These are phyloP conservation scores for Liparis tanakae DNA, from an alignment of 2,797 vertebrate species.

Conservation along the genomic window DNA sequence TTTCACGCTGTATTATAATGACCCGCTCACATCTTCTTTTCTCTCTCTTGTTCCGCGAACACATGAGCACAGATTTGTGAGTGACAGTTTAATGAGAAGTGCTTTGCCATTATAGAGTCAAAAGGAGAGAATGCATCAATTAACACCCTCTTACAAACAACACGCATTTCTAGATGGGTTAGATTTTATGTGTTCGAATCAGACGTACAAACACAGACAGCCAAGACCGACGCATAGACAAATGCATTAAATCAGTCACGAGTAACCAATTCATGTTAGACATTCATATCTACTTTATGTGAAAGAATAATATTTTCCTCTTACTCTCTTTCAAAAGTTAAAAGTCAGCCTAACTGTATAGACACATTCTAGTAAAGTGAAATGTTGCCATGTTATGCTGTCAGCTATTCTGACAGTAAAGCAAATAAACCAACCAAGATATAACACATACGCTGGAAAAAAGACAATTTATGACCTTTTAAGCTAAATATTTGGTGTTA, in stretches of 20 bases:
- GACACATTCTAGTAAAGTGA: background rate
- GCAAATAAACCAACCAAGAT: background rate
- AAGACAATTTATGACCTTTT: background rate
- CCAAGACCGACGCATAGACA: constrained; percentile 23
- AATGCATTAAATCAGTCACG: constrained; percentile 36
- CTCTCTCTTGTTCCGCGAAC: constrained; percentile 42
- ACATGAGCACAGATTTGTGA: constrained; percentile 56
- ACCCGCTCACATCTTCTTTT: constrained; percentile 56
- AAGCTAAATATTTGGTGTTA: background rate
- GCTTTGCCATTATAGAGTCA: constrained; percentile 81
- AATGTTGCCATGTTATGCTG: no score
- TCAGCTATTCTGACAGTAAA: background rate
- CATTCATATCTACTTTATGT: constrained; percentile 4
- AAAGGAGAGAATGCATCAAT: constrained; percentile 78
- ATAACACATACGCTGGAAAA: no score
- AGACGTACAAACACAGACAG: constrained; percentile 26
- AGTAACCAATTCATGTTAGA: constrained; percentile 14
- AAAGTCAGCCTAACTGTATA: background rate
- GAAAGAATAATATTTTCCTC: constrained; percentile 16
- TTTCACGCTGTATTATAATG: constrained; percentile 71
- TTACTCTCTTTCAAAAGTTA: constrained; percentile 5
- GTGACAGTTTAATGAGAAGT: constrained; percentile 80
- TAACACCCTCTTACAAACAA: constrained; percentile 77
- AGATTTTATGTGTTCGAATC: constrained; percentile 38
- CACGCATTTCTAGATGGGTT: constrained; percentile 33